A percentile compares a stretch with the other conserved stretches of the same genome.
These are phyloP conservation scores for Eupithecia abbreviata DNA, from an alignment of 2,888 invertebrate species.

Conservation along the genomic window DNA sequence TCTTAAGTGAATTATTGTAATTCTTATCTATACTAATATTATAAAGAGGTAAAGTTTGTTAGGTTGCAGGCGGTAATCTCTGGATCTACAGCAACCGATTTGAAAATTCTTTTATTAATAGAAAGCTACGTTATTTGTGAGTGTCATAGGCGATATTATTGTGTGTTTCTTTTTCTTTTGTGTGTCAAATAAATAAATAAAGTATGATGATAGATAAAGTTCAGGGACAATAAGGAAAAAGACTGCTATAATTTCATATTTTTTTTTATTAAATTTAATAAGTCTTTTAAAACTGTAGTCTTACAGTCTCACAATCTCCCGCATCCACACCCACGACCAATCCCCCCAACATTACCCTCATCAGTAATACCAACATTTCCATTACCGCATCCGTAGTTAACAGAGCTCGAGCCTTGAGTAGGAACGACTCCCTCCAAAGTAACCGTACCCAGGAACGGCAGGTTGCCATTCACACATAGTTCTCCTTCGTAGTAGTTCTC, in stretches of 20 bases:
- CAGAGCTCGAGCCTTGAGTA: neutral
- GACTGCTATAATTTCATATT: neutral
- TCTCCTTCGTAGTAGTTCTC: conserved; percentile 54
- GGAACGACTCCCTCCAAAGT: conserved; percentile 49
- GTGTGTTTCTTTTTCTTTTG: too few relatives aligned
- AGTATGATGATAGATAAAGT: neutral
- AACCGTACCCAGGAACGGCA: conserved; percentile 54
- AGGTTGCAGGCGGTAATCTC: too few relatives aligned
- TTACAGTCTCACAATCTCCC: neutral
- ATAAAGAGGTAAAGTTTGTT: too few relatives aligned
- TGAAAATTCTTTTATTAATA: too few relatives aligned
- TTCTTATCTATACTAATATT: too few relatives aligned
- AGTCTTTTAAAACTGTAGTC: neutral
- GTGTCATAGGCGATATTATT: too few relatives aligned
- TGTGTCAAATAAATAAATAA: too few relatives aligned
- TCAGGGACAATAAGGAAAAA: neutral
- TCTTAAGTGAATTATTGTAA: too few relatives aligned
- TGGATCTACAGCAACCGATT: too few relatives aligned
- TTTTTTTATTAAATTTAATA: conserved; percentile 5
- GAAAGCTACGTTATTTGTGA: too few relatives aligned
- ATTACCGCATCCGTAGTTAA: neutral
- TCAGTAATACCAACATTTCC: conserved; percentile 5
- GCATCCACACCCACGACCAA: conserved; percentile 2
- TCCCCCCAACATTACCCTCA: neutral
- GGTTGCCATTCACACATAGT: conserved; percentile 50